Percentiles rank a stretch among this genome's conserved stretches.
Evolutionary conservation across 64 coral and sea anemone genomes (phyloP).

Genomic region (Cladopsammia gracilis): DNA sequence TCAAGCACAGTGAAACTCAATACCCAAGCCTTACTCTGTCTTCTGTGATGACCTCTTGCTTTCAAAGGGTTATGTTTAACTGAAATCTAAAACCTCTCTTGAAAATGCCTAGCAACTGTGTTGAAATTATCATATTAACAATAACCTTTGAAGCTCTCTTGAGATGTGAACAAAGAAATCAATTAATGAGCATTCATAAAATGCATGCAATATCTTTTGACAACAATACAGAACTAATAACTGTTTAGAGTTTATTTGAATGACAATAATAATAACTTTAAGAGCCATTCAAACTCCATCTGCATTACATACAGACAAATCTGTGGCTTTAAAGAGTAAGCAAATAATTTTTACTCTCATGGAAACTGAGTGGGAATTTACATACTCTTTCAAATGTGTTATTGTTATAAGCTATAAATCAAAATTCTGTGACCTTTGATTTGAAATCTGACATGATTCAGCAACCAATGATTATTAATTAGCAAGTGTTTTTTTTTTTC

Average conservation of each 20-base stretch:
- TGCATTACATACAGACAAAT: background rate
- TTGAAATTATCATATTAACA: constrained; percentile 34
- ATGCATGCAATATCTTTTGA: constrained; percentile 12
- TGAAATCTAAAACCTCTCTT: constrained; percentile 19
- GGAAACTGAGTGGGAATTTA: background rate
- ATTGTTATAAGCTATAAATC: too few relatives aligned
- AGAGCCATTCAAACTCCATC: background rate
- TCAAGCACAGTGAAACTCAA: constrained; percentile 8
- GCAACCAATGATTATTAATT: too few relatives aligned
- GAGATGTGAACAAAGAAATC: background rate
- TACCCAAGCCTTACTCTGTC: background rate
- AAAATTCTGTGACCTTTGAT: too few relatives aligned
- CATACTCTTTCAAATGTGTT: background rate
- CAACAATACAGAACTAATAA: background rate
- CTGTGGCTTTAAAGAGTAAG: background rate
- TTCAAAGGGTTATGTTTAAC: constrained; percentile 47
- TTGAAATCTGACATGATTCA: too few relatives aligned
- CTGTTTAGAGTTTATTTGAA: constrained; percentile 20
- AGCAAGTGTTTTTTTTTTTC: too few relatives aligned
- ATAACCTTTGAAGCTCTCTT: background rate
- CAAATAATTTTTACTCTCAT: too few relatives aligned
- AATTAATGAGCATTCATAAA: constrained; percentile 18
- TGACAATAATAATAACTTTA: background rate
- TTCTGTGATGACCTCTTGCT: constrained; percentile 8
- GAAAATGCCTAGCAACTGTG: constrained; percentile 53